Evolutionary conservation across 2,797 vertebrate species (phyloP).

Genomic region (Morus bassanus): DNA sequence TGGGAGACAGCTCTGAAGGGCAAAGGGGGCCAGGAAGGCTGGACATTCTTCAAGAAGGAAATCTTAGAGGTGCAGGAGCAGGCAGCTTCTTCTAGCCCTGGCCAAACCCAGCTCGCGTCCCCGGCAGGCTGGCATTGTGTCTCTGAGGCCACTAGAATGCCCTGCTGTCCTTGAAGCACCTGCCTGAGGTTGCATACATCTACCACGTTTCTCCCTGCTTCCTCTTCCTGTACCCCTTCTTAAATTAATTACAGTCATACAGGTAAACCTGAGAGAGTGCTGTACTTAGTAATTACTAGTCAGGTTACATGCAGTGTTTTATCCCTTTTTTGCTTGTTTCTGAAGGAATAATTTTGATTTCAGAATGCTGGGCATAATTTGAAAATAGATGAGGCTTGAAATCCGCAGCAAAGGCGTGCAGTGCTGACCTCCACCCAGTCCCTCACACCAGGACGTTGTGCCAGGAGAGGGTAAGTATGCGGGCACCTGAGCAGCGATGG

Average conservation of each 20-base stretch:
- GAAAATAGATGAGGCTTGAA: neutral
- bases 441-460: fast-evolving
- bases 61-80: too few relatives aligned
- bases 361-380: neutral
- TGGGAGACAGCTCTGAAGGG: too few relatives aligned
- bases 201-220: neutral
- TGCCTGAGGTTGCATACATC: neutral
- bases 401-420: neutral
- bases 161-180: neutral
- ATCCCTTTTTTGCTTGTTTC: neutral
- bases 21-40: too few relatives aligned
- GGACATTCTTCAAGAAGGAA: too few relatives aligned
- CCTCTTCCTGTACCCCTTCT: neutral
- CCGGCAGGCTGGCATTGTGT: neutral
- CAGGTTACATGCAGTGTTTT: neutral
- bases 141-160: neutral
- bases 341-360: neutral
- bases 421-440: neutral
- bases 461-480: neutral
- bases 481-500: neutral
- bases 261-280: neutral
- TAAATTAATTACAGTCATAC: neutral
- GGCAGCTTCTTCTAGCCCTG: neutral
- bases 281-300: neutral
- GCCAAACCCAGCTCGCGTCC: neutral